Base-by-base conservation (phyloP, 1,140 invertebrate genomes). In the Samia ricini region DNA sequence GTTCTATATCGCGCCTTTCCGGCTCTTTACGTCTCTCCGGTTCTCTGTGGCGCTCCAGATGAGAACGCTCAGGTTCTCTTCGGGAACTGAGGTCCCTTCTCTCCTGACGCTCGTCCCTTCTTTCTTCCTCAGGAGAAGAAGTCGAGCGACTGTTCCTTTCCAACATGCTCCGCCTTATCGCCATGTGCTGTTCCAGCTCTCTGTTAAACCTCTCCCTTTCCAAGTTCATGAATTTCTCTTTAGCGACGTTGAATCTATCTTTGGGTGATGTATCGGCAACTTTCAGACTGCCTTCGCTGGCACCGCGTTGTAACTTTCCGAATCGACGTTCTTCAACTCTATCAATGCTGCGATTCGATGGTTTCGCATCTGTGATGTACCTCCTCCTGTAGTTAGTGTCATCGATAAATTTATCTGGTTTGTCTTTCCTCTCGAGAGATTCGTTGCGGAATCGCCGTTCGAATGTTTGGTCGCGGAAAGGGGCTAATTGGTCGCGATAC, bases 201-300 rank as follows among this genome's bases (percentile, higher is more conserved):
- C 88, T 82, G 65, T 92, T 91, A 58, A 93, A 92, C 48, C 94
- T 92, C 66, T 95, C 94, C 66, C 93, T 91, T 83, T 97, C 95
- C 88, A 96, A 92, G 21, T 94, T 93, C 77, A 94, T 91, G 75
- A 96, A 96, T 83, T 96, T 96, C 77, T 96, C 95, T 81, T 96
- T 96, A 48, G 95, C 95, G 72, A 96, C 95, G 71, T 95, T 94
- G 80, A 96, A 96, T 42, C 95, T 92, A 66, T 96, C 95, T 61
- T 94, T 91, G 0, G 95, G 95, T 33, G 94, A 93, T 2, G 90
- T 83, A 63, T 88, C 86, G 0, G 79, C 74, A n/a, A 88, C 15
- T 68, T 90, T 88, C n/a, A 89, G 69, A 56, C 88, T 90, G 19
- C 88, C 86, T 66, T 90, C 88, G 64, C 88, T 90, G 29, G 79